Base-by-base conservation (phyloP, 1,140 invertebrate species). In the Drosophila erecta region DNA sequence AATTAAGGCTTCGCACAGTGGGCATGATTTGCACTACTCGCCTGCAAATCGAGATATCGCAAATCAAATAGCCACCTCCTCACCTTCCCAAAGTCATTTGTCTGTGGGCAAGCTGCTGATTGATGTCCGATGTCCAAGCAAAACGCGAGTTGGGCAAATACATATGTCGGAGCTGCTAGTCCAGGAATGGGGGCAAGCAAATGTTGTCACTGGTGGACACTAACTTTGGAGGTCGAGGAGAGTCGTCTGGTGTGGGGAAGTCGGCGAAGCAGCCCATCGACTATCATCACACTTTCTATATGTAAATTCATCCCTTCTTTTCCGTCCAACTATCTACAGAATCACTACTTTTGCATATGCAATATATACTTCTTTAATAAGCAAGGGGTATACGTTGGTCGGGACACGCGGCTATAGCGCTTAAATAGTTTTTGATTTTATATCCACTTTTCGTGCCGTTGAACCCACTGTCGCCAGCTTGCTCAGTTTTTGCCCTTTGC, bases 401-500 rank as follows among this genome's bases (percentile, higher is more conserved):
- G 27, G 27, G 2, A 20, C 4, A 43, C 22, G 3, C 22, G 22
- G 22, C 2, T 24, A 24, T 24, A 24, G 24, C 0, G 24, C 4
- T 0, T 14, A 15, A 10, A 22, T 44, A 22, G 20, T 17, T 20
- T 12, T 38, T 0, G 4, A 14, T 38, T 38, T 38, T 38, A 14
- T 38, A 8, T 30, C 30, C 30, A 30, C 10, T 37, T 40, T 59
- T 22, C 1, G 11, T 0, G 0, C 4, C 12, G 8, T 41, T 10
- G 2, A 15, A 0, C 24, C 81, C 81, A 86, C 76, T 87, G 83
- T 86, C n/a, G 56, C 41, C 53, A 44, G 76, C 50, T 56, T 77
- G 81, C 67, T 61, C 79, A 79, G 76, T 79, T 89, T 83, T 83
- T 87, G 84, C 84, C 84, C 84, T 87, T 89, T 91, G 89, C 77